Evolutionary conservation across 2,797 vertebrate species (phyloP).

Genomic region (Coreius guichenoti): DNA sequence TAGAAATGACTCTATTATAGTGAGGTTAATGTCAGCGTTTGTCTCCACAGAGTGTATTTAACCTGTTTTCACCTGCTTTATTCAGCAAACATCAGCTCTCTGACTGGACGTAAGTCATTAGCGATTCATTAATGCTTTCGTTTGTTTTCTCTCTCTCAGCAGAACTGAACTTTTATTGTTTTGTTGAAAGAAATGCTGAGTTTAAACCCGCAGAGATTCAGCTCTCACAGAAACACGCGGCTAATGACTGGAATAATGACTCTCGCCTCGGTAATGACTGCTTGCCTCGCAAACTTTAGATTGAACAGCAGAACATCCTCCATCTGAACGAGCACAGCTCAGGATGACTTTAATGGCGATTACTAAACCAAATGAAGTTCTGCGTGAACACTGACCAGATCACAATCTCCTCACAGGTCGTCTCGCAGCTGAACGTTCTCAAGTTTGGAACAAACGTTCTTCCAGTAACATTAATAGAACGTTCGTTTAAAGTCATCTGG

Average conservation of each 20-base stretch:
- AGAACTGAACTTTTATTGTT: not conserved
- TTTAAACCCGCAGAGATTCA: not conserved
- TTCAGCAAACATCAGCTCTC: not conserved
- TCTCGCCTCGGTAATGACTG: not conserved
- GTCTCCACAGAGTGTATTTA: not conserved
- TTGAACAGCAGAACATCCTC: not conserved
- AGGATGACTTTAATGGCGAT: not conserved
- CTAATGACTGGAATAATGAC: slow-evolving; percentile 9
- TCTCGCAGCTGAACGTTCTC: too few relatives aligned
- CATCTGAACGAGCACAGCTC: not conserved
- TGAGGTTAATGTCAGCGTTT: not conserved
- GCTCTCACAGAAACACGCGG: not conserved
- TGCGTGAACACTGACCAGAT: not conserved
- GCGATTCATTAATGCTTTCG: not conserved
- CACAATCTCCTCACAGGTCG: too few relatives aligned
- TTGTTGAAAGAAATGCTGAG: slow-evolving; percentile 3
- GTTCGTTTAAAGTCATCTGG: too few relatives aligned
- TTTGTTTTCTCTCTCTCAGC: not conserved
- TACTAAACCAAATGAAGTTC: not conserved
- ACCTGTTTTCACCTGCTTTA: not conserved
- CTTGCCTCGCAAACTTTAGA: not conserved
- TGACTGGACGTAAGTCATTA: not conserved
- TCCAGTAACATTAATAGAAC: not conserved
- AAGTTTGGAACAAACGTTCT: not conserved
- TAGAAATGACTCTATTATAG: slow-evolving; percentile 76